These are phyloP conservation scores for Diachasma alloeum DNA, from an alignment of 1,140 invertebrate species.

Conservation along the genomic window DNA sequence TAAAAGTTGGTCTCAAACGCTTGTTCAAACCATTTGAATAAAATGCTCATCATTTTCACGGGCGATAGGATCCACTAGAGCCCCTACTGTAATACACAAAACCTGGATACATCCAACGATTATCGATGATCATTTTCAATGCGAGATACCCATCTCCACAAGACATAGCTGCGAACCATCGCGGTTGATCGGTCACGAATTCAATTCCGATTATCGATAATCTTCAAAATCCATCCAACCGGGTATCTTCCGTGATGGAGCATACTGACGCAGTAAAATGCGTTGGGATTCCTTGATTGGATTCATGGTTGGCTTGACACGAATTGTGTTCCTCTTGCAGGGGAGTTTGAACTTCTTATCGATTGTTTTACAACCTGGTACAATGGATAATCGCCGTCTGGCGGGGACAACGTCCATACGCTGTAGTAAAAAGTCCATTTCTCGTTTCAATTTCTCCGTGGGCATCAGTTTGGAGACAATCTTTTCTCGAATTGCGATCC, in stretches of 20 bases:
- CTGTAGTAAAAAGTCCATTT: slow-evolving; percentile 44
- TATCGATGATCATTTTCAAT: not conserved
- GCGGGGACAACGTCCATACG: slow-evolving; percentile 48
- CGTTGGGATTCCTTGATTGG: slow-evolving; percentile 31
- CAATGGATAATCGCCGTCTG: slow-evolving; percentile 45
- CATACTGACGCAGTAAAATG: slow-evolving; percentile 36
- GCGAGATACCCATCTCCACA: not conserved
- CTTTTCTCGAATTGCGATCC: slow-evolving; percentile 39
- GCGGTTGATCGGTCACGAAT: not conserved
- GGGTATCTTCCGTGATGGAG: slow-evolving; percentile 30
- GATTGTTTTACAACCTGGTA: slow-evolving; percentile 53
- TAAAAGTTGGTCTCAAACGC: no score
- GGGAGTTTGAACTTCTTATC: slow-evolving; percentile 41
- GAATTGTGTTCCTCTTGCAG: slow-evolving; percentile 41
- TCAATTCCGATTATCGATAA: slow-evolving; percentile 33
- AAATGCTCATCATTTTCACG: no score
- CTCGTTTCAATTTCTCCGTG: slow-evolving; percentile 32
- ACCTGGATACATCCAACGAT: no score
- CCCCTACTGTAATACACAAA: no score
- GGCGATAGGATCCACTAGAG: no score
- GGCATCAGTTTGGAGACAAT: slow-evolving; percentile 49
- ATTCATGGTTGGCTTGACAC: slow-evolving; percentile 32
- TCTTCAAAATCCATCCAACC: slow-evolving; percentile 47
- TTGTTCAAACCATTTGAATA: no score
- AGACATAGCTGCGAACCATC: not conserved